Conservation (phyloP, 2,888 invertebrate species). For the Coelinius sp. region DNA sequence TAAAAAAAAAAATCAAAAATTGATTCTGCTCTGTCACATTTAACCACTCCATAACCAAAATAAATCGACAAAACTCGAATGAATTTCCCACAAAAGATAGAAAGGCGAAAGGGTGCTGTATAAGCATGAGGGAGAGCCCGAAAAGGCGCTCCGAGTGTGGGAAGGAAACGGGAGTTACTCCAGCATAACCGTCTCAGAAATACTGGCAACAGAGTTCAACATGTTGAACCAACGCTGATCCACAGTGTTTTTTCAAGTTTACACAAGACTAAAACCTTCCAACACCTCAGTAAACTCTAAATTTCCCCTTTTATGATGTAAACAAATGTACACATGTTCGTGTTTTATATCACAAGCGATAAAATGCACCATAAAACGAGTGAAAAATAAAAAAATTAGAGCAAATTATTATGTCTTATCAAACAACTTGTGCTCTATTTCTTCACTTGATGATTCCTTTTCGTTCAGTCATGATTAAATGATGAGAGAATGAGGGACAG, state of each 20-base stretch:
- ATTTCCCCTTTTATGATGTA: conserved; percentile 5
- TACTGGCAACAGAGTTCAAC: background rate
- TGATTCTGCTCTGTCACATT: too few relatives aligned
- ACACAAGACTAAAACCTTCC: background rate
- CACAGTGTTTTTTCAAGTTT: background rate
- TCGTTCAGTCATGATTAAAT: background rate
- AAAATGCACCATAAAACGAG: conserved; percentile 12
- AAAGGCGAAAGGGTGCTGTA: too few relatives aligned
- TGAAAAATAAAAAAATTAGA: background rate
- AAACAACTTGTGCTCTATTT: background rate
- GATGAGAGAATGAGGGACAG: background rate
- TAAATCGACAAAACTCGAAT: background rate
- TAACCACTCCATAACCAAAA: too few relatives aligned
- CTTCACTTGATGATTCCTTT: background rate
- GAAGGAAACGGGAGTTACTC: background rate
- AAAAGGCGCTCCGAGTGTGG: background rate
- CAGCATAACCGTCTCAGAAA: background rate
- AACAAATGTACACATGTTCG: background rate
- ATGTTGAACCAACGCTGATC: background rate
- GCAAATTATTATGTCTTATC: background rate
- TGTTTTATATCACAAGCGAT: background rate
- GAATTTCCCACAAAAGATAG: background rate
- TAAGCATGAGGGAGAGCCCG: background rate
- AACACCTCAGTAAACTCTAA: conserved; percentile 4
- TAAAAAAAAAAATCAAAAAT: too few relatives aligned